phyloP scores from a whole-genome alignment of 2,797 vertebrate genomes.

The Sciurus carolinensis region DNA sequence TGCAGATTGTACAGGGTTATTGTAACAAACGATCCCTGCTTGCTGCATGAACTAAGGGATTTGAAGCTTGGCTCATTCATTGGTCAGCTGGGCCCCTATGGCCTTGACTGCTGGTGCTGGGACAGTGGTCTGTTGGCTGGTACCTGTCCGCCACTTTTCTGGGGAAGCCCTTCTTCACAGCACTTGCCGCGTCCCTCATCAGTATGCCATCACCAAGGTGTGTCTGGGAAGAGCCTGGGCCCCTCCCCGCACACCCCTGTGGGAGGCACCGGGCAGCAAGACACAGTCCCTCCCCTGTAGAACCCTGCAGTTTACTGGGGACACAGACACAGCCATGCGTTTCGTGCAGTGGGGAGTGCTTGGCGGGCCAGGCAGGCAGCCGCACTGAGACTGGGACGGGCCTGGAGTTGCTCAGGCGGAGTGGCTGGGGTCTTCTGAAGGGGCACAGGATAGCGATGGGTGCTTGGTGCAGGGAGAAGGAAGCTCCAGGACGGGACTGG shows the following conservation, averaged over 20 bases:
- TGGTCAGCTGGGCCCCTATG: rapidly evolving
- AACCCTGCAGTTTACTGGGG: background rate
- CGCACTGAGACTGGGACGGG: background rate
- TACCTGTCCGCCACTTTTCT: background rate
- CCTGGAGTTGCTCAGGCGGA: background rate
- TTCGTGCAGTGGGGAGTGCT: background rate
- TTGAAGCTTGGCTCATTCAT: background rate
- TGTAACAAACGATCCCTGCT: background rate
- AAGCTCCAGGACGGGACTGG: background rate
- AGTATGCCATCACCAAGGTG: background rate
- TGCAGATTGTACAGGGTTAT: too few species aligned
- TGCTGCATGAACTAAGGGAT: background rate
- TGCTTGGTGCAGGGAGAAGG: background rate
- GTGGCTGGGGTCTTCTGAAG: background rate
- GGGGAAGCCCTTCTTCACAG: background rate
- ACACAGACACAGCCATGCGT: background rate
- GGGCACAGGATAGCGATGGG: background rate
- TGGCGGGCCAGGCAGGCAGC: too few species aligned
- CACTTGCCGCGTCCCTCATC: background rate
- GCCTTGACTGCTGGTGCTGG: background rate
- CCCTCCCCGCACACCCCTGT: too few species aligned
- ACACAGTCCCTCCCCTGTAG: background rate
- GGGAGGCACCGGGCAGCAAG: background rate
- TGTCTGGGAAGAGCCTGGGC: too few species aligned
- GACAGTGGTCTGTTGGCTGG: background rate